Base-by-base conservation (phyloP, 2,113 vertebrate species). In the Sciurus niger region DNA sequence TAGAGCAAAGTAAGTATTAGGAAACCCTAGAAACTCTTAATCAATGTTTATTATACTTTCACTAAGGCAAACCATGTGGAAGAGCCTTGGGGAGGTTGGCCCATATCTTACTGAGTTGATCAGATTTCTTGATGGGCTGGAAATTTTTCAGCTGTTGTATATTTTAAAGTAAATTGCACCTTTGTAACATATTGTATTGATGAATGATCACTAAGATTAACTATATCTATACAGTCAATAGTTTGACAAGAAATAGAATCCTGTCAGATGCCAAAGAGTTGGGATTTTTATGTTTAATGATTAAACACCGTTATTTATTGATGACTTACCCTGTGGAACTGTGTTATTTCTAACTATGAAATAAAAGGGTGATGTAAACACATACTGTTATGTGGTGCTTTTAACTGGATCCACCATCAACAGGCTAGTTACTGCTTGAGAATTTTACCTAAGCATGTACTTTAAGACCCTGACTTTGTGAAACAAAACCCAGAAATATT, bases 191-290 rank as follows among this genome's bases (percentile, higher is more conserved):
- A 98, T 93, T 98, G 97, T 98, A 94, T 73, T 95, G 72, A 98
- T 30, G 48, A 98, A 96, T 96, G 94, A 98, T 97, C 96, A 97
- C 96, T 92, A 98, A 98, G 97, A 77, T 97, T 89, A 98, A 97
- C 97, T 98, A 80, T 98, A 98, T 98, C 97, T 98, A 78, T 95
- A 97, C 96, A 97, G 97, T 98, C 94, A 98, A 97, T 96, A 98
- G 94, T 98, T 98, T 98, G 94, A 97, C 96, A 98, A 97, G 95
- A 97, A 98, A 90, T 94, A 98, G 74, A 98, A 88, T 98, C 98
- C 11, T 40, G 94, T 98, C 97, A 98, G 96, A 99, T 98, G 98
- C 98, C 98, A 99, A 99, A 98, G 98, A 77, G 96, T 95, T 98
- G 96, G 97, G 89, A 34, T 77, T 97, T 98, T 98, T 95, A 97